Evolutionary conservation across 2,888 invertebrate species (phyloP), one percentile per base, ranked within the genome.

Genomic region (Drosophila mercatorum): DNA sequence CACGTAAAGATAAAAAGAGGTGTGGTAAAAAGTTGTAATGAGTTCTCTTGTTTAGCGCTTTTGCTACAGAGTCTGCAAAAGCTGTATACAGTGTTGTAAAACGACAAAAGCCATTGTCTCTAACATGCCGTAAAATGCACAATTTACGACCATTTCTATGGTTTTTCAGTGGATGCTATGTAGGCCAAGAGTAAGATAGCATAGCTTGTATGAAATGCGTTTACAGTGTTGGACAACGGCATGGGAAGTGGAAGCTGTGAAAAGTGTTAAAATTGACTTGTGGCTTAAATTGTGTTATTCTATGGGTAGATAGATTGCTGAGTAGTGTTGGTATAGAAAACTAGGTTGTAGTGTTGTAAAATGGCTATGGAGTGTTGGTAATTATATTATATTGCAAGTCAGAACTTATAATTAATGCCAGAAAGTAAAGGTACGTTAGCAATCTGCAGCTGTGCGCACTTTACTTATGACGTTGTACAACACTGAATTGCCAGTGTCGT

Each of bases 1-100:
- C 55, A 36, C 22, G 28, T 28, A 17, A 10, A 40, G 31, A 41
- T 56, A 71, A 64, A n/a, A 62, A 14, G 17, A 17, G 17, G 5
- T 31, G 38, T 28, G 26, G 2, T 28, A n/a, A 59, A 28, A 47
- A 28, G n/a, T 17, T 28, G 34, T 40, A 38, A 59, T 40, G 58
- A 47, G 43, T 41, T 47, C 58, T 5, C 38, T 46, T 47, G 56
- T 58, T n/a, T 38, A 44, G 17, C 14, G 22, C 14, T 40, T n/a
- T 10, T 10, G 6, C 26, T 7, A n/a, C n/a, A 28, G 31, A 12
- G 41, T 31, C 22, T 22, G 34, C 1, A 40, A 41, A 31, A 17
- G 31, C 22, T 5, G 2, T 17, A 12, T 46, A n/a, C 0, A 46
- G 46, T 46, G 46, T 58, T 58, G 58, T 36, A n/a, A 26, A 58